Conservation (phyloP, 2,797 vertebrate genomes). For the Coilia nasus region DNA sequence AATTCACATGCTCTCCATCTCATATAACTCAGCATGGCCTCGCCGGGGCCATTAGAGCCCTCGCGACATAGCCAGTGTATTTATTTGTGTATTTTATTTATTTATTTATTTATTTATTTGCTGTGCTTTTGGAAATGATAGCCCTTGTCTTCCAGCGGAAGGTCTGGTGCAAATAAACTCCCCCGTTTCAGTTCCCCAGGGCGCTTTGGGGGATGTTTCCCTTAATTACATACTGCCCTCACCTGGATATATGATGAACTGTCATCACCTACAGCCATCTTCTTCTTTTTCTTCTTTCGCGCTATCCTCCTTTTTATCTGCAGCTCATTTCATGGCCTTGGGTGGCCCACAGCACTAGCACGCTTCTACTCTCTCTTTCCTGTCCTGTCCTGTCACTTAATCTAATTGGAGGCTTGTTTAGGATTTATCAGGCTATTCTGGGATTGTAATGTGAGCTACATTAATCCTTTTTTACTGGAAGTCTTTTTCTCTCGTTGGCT, state of each 20-base stretch:
- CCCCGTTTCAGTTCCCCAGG: slow-evolving; percentile 33
- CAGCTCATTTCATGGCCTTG: slow-evolving; percentile 56
- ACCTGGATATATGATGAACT: slow-evolving; percentile 58
- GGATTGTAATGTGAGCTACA: slow-evolving; percentile 72
- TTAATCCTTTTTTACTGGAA: slow-evolving; percentile 68
- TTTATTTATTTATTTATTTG: slow-evolving; percentile 60
- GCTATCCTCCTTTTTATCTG: slow-evolving; percentile 34
- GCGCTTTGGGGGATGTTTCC: slow-evolving; percentile 31
- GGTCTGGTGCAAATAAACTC: slow-evolving; percentile 63
- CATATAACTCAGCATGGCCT: slow-evolving; percentile 66
- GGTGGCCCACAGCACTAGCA: slow-evolving; percentile 39
- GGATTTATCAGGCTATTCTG: slow-evolving; percentile 67
- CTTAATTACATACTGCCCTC: slow-evolving; percentile 72
- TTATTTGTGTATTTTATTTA: slow-evolving; percentile 56
- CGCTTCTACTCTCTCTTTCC: no score
- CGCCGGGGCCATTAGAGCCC: slow-evolving; percentile 60
- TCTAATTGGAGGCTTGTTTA: slow-evolving; percentile 64
- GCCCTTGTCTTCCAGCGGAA: slow-evolving; percentile 54
- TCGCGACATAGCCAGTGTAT: slow-evolving; percentile 52
- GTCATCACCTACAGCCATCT: slow-evolving; percentile 20
- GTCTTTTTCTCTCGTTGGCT: slow-evolving; percentile 45
- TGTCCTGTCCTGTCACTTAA: slow-evolving; percentile 60
- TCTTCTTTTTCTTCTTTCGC: slow-evolving; percentile 63
- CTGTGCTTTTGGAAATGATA: slow-evolving; percentile 69
- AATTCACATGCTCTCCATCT: slow-evolving; percentile 53